Evolutionary conservation across 2,113 vertebrate genomes (phyloP).

Genomic region (Malurus melanocephalus): DNA sequence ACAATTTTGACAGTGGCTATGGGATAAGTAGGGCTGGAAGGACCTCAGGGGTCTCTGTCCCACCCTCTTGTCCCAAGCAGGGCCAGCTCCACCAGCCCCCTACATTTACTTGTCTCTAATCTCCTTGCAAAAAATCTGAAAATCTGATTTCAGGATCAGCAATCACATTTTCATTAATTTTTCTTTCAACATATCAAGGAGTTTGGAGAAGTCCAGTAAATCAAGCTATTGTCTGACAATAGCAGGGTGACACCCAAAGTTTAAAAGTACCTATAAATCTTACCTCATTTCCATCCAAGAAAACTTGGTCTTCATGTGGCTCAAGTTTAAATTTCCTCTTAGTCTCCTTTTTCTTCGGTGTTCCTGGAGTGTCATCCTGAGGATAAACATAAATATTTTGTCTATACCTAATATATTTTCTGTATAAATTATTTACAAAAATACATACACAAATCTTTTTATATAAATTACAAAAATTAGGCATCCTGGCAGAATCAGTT

Average conservation of each 20-base stretch:
- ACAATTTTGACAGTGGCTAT: neutral
- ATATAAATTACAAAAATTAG: neutral
- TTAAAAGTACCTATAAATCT: neutral
- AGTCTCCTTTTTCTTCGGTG: constrained; percentile 96
- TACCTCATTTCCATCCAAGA: constrained; percentile 97
- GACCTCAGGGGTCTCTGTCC: neutral
- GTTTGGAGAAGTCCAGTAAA: neutral
- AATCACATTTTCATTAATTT: neutral
- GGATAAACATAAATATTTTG: neutral
- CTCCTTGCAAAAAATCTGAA: neutral
- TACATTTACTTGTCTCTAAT: neutral
- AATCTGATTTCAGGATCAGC: neutral
- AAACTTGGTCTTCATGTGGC: constrained; percentile 94
- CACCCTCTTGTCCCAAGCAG: neutral
- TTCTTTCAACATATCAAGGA: neutral
- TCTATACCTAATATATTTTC: neutral
- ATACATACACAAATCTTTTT: neutral
- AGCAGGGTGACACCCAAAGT: neutral
- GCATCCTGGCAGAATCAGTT: neutral
- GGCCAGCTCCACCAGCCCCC: neutral
- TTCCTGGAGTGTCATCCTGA: constrained; percentile 93
- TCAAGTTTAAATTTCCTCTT: constrained; percentile 99
- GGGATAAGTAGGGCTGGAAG: neutral
- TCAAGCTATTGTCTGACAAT: neutral
- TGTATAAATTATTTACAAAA: neutral